Conservation (phyloP, 2,113 vertebrate genomes). For the Galemys pyrenaicus region DNA sequence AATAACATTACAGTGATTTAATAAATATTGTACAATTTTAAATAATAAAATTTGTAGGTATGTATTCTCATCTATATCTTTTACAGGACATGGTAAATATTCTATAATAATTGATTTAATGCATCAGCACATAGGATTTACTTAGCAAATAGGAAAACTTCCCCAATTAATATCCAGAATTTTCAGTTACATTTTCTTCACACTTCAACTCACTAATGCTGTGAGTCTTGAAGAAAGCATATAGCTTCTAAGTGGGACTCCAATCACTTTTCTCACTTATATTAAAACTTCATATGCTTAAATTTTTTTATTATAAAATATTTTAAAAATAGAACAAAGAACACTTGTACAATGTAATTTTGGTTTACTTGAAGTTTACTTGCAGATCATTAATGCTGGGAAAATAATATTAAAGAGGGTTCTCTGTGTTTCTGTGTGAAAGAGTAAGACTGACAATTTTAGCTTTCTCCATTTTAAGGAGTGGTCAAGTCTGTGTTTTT, state of each 20-base stretch:
- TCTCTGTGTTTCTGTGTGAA: background rate
- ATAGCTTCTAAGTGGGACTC: background rate
- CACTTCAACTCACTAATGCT: background rate
- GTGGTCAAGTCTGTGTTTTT: background rate
- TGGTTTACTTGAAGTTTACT: background rate
- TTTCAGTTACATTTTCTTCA: conserved; percentile 28
- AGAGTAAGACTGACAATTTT: background rate
- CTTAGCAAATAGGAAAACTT: background rate
- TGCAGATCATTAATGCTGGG: background rate
- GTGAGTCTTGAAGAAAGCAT: background rate
- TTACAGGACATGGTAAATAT: background rate
- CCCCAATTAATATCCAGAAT: background rate
- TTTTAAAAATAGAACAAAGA: background rate
- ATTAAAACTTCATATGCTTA: background rate
- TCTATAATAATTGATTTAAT: background rate
- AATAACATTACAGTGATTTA: background rate
- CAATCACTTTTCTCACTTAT: background rate
- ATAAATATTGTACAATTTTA: background rate
- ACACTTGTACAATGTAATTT: background rate
- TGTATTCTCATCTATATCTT: background rate
- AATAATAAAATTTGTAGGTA: background rate
- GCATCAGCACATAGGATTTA: background rate
- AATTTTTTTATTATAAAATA: background rate
- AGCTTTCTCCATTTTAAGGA: conserved; percentile 2
- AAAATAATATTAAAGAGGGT: conserved; percentile 5